Conservation (phyloP, 2,797 vertebrate species). For the Sebastes vulpes region DNA sequence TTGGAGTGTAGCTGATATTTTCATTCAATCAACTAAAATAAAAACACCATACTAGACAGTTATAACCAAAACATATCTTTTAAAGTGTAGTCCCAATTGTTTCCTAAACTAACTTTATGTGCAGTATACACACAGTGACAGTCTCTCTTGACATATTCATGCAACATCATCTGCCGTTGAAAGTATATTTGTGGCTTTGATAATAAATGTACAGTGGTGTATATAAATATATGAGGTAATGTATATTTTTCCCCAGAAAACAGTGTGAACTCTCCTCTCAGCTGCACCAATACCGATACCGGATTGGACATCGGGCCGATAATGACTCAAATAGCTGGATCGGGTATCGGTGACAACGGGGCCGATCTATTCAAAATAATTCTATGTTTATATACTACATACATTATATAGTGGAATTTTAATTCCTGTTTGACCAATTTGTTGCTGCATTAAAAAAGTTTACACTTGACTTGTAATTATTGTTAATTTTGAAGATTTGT, state of each 20-base stretch:
- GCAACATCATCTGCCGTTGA: background rate
- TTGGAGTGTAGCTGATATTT: background rate
- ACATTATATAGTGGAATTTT: no score
- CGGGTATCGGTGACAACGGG: no score
- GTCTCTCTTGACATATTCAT: background rate
- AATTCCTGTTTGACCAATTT: no score
- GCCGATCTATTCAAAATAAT: no score
- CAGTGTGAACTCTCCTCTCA: background rate
- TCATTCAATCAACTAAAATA: no score
- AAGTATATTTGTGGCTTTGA: background rate
- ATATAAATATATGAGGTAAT: background rate
- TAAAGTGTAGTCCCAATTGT: background rate
- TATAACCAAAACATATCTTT: background rate
- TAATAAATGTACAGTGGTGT: background rate
- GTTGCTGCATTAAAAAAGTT: no score
- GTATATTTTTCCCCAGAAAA: background rate
- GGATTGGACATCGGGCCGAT: no score
- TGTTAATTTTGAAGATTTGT: no score
- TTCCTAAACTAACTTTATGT: background rate
- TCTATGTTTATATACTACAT: no score
- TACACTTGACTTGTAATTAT: no score
- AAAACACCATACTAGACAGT: background rate
- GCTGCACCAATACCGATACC: no score
- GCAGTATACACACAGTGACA: background rate
- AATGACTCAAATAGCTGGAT: no score